A percentile compares a stretch with the other conserved stretches of the same genome.
Conservation (phyloP, 1,140 invertebrate genomes). For the Caenorhabditis inopinata region DNA sequence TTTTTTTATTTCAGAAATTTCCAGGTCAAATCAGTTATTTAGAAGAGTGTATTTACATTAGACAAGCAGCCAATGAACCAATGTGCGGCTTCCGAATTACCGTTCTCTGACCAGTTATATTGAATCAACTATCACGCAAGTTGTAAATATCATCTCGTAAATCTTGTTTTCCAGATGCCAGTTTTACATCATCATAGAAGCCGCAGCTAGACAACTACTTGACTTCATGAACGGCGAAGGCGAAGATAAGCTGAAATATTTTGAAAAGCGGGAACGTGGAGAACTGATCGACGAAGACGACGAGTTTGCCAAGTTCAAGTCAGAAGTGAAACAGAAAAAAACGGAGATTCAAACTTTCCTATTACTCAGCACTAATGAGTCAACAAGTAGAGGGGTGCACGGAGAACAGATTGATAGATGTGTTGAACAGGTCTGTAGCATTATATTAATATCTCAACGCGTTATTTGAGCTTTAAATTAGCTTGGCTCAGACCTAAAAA, state of each 20-base stretch:
- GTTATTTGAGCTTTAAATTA: too few relatives aligned
- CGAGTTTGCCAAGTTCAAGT: not conserved
- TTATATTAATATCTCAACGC: too few relatives aligned
- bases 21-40: too few relatives aligned
- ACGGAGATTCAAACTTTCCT: not conserved
- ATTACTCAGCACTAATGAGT: not conserved
- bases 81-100: too few relatives aligned
- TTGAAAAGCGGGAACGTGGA: not conserved
- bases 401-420: not conserved
- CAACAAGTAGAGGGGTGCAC: not conserved
- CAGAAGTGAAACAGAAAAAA: not conserved
- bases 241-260: not conserved
- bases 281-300: slow-evolving; percentile 21
- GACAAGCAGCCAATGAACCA: too few relatives aligned
- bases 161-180: slow-evolving; percentile 34
- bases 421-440: not conserved
- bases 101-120: too few relatives aligned
- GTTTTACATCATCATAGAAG: not conserved
- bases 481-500: too few relatives aligned
- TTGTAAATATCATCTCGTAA: too few relatives aligned
- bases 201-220: not conserved
- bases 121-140: too few relatives aligned
- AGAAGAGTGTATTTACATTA: too few relatives aligned
- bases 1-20: too few relatives aligned
- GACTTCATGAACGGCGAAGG: slow-evolving; percentile 2